Evolutionary conservation across 2,888 invertebrate genomes (phyloP).

Genomic region (Nebria brevicollis): DNA sequence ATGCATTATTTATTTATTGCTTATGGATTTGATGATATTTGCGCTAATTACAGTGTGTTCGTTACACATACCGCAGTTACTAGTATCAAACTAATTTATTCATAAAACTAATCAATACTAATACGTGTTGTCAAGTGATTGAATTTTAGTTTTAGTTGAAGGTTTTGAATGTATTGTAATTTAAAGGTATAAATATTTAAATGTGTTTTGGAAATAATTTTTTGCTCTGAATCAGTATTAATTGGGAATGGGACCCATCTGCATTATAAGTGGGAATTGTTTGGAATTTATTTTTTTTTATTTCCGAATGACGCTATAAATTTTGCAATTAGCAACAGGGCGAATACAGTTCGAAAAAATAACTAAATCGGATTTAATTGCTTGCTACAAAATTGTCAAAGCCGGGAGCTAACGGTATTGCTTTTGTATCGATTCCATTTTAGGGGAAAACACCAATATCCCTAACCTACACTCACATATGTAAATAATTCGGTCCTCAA

Average conservation of each 20-base stretch:
- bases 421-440: neutral
- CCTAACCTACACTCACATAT: neutral
- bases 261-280: neutral
- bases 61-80: neutral
- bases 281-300: neutral
- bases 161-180: too few species aligned
- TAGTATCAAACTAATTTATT: neutral
- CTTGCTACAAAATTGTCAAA: neutral
- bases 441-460: neutral
- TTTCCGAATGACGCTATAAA: neutral
- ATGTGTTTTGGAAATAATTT: too few species aligned
- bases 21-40: neutral
- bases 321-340: neutral
- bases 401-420: neutral
- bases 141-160: too few species aligned
- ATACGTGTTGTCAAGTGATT: too few species aligned
- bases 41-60: neutral
- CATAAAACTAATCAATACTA: too few species aligned
- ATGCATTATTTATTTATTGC: neutral
- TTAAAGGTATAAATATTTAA: too few species aligned
- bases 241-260: neutral
- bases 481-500: neutral
- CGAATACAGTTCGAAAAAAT: neutral
- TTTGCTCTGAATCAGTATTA: too few species aligned
- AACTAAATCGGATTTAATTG: constrained; percentile 1